Conservation (phyloP, 2,888 invertebrate species). For the Beris morrisii region DNA sequence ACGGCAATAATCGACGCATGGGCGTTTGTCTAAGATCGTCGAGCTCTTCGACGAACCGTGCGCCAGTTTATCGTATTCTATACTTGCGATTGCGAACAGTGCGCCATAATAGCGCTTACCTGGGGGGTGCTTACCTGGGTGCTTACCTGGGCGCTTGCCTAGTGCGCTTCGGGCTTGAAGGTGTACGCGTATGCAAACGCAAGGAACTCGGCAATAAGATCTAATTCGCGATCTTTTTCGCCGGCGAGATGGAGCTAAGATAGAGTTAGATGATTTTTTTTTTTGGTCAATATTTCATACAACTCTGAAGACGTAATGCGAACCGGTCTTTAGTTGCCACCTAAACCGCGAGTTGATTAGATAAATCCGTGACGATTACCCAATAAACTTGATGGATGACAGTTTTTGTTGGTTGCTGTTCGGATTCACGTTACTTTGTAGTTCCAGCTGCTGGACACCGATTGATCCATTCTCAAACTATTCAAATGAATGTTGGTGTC, state of each 20-base stretch:
- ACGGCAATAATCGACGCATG: conserved; percentile 39
- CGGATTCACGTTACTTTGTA: not conserved
- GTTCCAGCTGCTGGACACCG: too few relatives aligned
- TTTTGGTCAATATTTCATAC: too few relatives aligned
- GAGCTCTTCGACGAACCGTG: too few relatives aligned
- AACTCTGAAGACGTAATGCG: conserved; percentile 25
- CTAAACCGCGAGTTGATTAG: conserved; percentile 32
- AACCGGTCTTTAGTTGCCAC: conserved; percentile 33
- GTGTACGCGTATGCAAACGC: conserved; percentile 2
- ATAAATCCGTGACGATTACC: conserved; percentile 35
- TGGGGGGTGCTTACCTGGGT: too few relatives aligned
- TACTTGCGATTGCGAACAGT: too few relatives aligned
- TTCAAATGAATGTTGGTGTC: too few relatives aligned
- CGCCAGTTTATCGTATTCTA: too few relatives aligned
- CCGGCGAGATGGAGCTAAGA: conserved; percentile 3
- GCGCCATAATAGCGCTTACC: too few relatives aligned
- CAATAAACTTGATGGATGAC: conserved; percentile 37
- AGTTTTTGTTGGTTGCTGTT: conserved; percentile 7
- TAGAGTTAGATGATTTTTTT: too few relatives aligned
- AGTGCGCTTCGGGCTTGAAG: too few relatives aligned
- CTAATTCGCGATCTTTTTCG: not conserved
- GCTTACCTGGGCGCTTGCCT: too few relatives aligned
- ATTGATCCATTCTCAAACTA: too few relatives aligned
- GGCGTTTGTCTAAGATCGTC: conserved; percentile 26
- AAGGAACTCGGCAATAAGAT: not conserved